A percentile compares a stretch with the other conserved stretches of the same genome.
These are phyloP conservation scores for Kradibia gibbosae DNA, from an alignment of 1,140 invertebrate genomes.

Conservation along the genomic window DNA sequence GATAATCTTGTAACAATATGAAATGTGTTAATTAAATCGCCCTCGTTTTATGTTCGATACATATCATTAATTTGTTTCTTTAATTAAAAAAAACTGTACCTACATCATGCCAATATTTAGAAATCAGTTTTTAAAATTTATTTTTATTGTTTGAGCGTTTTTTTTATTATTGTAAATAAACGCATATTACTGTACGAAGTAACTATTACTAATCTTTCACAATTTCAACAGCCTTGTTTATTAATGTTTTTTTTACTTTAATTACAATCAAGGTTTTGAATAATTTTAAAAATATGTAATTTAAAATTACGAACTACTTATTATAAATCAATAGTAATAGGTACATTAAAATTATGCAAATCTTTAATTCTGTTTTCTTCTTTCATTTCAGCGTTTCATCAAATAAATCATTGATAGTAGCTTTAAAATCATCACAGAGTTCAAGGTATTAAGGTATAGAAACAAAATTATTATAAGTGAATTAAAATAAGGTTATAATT, in stretches of 20 bases:
- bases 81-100: not conserved
- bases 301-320: not conserved
- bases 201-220: not conserved
- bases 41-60: not conserved
- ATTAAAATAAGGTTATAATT: conserved; percentile 29
- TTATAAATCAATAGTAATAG: conserved; percentile 13
- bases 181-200: not conserved
- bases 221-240: not conserved
- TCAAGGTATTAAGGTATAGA: conserved; percentile 31
- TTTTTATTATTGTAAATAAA: not conserved
- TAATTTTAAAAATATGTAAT: not conserved
- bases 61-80: not conserved
- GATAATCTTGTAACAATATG: not conserved
- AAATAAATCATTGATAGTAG: conserved; percentile 45
- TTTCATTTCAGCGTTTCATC: no score
- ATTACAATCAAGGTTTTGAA: not conserved
- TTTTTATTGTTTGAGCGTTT: not conserved
- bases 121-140: not conserved
- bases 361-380: conserved; percentile 15
- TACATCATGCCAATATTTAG: not conserved
- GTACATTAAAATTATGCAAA: not conserved
- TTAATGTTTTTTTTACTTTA: not conserved
- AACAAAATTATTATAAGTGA: conserved; percentile 15
- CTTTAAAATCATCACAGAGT: conserved; percentile 29
- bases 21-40: not conserved